Evolutionary conservation across 1,140 invertebrate genomes (phyloP).

Genomic region (Dufourea novaeangliae): DNA sequence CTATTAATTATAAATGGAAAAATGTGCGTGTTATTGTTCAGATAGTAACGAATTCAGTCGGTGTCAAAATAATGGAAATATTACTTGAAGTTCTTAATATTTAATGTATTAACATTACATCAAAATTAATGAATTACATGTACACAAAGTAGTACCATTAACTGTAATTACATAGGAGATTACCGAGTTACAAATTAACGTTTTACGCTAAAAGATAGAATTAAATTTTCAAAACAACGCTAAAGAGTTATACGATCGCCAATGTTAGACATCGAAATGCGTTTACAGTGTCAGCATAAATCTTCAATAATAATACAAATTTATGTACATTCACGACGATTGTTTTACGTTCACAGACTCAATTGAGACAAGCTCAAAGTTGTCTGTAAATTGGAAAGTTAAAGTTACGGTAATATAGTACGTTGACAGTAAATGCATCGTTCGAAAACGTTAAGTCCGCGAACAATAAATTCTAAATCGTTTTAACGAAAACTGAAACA

Average conservation of each 20-base stretch:
- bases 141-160: conserved; percentile 3
- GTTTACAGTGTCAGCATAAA: conserved; percentile 16
- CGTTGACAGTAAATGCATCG: conserved; percentile 15
- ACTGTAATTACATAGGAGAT: not conserved
- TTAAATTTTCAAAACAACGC: not conserved
- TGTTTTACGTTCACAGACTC: not conserved
- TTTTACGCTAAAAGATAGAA: conserved; percentile 7
- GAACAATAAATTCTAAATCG: not conserved
- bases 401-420: not conserved
- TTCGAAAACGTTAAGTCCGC: not conserved
- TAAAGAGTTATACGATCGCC: not conserved
- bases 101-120: conserved; percentile 18
- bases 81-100: conserved; percentile 12
- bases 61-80: not conserved
- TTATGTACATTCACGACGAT: conserved; percentile 20
- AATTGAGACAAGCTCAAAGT: not conserved
- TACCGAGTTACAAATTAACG: conserved; percentile 8
- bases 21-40: not conserved
- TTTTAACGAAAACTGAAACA: not conserved
- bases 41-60: too few relatives aligned
- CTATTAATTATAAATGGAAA: not conserved
- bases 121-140: conserved; percentile 5
- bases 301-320: conserved; percentile 28
- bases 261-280: conserved; percentile 11
- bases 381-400: not conserved